Evolutionary conservation across 2,888 invertebrate species (phyloP).

Genomic region (Falcaria lacertinaria): DNA sequence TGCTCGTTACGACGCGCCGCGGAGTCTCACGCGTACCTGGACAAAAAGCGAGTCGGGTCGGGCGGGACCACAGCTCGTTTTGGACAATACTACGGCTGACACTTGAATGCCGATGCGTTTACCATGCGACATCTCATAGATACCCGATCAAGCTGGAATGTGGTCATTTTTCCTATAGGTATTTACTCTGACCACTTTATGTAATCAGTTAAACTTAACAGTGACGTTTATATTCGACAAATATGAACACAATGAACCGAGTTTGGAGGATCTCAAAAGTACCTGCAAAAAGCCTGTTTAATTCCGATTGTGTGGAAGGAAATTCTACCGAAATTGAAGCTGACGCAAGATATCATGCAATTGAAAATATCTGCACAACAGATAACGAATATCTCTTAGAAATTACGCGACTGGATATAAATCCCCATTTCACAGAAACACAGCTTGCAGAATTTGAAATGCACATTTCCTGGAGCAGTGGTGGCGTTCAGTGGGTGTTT

Average conservation of each 20-base stretch:
- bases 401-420: not conserved
- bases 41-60: slow-evolving; percentile 59
- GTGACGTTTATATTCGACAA: no score
- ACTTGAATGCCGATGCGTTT: slow-evolving; percentile 67
- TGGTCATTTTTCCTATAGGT: no score
- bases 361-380: no score
- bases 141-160: not conserved
- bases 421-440: slow-evolving; percentile 7
- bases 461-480: slow-evolving; percentile 35
- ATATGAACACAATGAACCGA: no score
- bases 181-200: no score
- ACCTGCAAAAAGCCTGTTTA: no score
- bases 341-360: slow-evolving; percentile 6
- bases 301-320: slow-evolving; percentile 35
- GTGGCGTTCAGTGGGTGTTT: slow-evolving; percentile 34
- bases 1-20: slow-evolving; percentile 69
- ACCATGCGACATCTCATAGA: slow-evolving; percentile 37
- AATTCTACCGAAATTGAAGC: slow-evolving; percentile 20
- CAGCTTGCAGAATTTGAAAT: slow-evolving; percentile 26
- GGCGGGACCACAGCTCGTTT: slow-evolving; percentile 54
- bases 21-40: slow-evolving; percentile 67
- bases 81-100: slow-evolving; percentile 66
- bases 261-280: no score
- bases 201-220: no score
- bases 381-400: no score